A percentile compares a stretch with the other conserved stretches of the same genome.
phyloP scores from a whole-genome alignment of 2,888 invertebrate species.

The Ectobius pallidus region DNA sequence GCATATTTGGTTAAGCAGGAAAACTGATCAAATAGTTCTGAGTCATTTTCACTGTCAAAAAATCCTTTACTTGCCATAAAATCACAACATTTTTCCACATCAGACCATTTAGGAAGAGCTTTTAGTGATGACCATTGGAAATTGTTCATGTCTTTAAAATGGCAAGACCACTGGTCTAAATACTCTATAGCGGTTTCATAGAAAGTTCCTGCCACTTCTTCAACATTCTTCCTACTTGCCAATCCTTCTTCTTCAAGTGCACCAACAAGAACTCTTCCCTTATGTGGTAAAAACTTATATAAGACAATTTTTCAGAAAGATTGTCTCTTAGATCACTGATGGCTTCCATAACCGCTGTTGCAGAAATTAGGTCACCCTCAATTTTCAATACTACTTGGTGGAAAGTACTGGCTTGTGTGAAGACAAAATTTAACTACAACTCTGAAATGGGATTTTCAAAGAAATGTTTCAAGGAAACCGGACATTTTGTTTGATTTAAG shows the following conservation, averaged over 20 bases:
- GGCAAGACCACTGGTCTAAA: too few relatives aligned
- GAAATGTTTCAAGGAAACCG: background rate
- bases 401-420: too few relatives aligned
- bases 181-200: background rate
- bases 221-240: background rate
- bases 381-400: too few relatives aligned
- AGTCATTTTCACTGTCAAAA: too few relatives aligned
- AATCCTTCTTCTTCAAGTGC: background rate
- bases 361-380: too few relatives aligned
- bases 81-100: too few relatives aligned
- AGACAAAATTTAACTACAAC: background rate
- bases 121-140: background rate
- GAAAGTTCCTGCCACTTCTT: background rate
- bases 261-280: background rate
- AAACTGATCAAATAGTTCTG: too few relatives aligned
- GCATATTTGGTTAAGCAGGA: too few relatives aligned
- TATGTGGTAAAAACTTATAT: background rate
- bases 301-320: background rate
- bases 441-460: background rate
- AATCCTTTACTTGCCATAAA: too few relatives aligned
- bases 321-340: background rate
- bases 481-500: too few relatives aligned
- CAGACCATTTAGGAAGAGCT: too few relatives aligned
- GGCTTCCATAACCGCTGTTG: background rate
- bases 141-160: too few relatives aligned